These are phyloP conservation scores for Podabrus alpinus DNA, from an alignment of 2,888 invertebrate genomes.

Conservation along the genomic window DNA sequence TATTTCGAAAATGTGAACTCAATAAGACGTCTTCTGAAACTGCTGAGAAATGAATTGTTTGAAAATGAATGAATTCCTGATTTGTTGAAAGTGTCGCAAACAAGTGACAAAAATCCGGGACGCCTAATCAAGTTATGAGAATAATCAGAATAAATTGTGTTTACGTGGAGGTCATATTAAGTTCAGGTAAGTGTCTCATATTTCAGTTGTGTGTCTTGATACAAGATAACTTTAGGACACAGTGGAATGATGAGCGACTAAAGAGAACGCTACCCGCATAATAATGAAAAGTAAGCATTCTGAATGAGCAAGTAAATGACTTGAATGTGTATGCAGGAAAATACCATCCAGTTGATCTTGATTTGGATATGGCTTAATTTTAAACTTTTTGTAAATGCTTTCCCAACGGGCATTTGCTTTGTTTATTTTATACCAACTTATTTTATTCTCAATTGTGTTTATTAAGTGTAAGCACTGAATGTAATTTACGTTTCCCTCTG, in stretches of 20 bases:
- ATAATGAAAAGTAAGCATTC: conserved; percentile 14
- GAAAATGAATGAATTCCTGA: background rate
- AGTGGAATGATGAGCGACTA: conserved; percentile 20
- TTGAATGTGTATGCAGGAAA: background rate
- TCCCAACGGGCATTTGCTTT: background rate
- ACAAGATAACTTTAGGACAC: conserved; percentile 15
- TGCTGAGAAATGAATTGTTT: background rate
- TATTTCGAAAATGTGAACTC: background rate
- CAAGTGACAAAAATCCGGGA: conserved; percentile 16
- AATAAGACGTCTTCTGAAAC: background rate
- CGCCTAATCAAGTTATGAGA: conserved; percentile 26
- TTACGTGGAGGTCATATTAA: conserved; percentile 27
- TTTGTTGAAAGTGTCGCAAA: conserved; percentile 5
- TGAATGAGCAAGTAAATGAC: conserved; percentile 15
- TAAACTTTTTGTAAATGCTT: background rate
- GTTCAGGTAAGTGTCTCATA: conserved; percentile 27
- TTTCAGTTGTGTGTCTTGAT: conserved; percentile 16
- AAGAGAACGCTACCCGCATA: conserved; percentile 21
- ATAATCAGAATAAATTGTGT: conserved; percentile 27
- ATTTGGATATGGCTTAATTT: background rate
- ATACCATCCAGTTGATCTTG: background rate
- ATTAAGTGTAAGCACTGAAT: conserved; percentile 17
- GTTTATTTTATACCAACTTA: background rate
- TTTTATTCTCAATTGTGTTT: background rate
- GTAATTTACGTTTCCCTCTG: conserved; percentile 14